phyloP scores from a whole-genome alignment of 2,113 vertebrate species.

The Eurypyga helias region DNA sequence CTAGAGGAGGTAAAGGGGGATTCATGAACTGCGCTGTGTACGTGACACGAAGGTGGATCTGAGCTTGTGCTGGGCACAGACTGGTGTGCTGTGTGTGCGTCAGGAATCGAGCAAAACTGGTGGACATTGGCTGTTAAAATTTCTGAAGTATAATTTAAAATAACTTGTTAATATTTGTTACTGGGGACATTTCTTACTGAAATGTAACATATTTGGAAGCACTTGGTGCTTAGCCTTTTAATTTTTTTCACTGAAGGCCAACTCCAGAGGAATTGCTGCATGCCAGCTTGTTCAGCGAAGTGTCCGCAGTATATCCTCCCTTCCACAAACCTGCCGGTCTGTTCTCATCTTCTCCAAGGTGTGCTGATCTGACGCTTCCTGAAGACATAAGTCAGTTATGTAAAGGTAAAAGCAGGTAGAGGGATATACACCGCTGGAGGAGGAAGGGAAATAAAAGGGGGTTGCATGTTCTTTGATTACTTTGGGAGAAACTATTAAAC shows the following conservation, averaged over 20 bases:
- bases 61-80: not conserved
- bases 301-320: constrained; percentile 80
- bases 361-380: constrained; percentile 89
- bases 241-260: too few relatives aligned
- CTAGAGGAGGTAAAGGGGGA: not conserved
- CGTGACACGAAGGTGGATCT: not conserved
- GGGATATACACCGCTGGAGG: not conserved
- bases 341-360: constrained; percentile 92
- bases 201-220: not conserved
- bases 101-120: not conserved
- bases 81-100: not conserved
- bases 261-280: constrained; percentile 85
- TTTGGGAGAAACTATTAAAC: not conserved
- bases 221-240: too few relatives aligned
- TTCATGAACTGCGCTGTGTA: too few relatives aligned
- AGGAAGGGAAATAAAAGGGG: not conserved
- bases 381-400: constrained; percentile 92
- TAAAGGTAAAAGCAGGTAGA: constrained; percentile 82
- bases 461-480: not conserved
- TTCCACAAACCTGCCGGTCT: constrained; percentile 86
- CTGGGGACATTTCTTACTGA: not conserved
- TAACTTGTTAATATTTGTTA: not conserved
- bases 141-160: not conserved
- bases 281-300: constrained; percentile 83
- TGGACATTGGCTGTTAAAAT: not conserved